These are phyloP conservation scores for Muscicapa striata DNA, from an alignment of 2,797 vertebrate species.

Conservation along the genomic window DNA sequence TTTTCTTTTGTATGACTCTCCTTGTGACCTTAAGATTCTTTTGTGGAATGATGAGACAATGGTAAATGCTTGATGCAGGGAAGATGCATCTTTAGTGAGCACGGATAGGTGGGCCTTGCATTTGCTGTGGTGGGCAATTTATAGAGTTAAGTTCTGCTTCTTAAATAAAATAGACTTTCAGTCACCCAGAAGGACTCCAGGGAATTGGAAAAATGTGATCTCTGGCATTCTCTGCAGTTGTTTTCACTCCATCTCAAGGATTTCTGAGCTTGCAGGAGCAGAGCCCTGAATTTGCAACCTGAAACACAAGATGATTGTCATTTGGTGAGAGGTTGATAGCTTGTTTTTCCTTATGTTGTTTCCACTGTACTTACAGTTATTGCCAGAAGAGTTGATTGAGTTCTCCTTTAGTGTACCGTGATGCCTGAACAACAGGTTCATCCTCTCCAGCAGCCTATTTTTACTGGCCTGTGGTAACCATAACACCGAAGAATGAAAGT, in stretches of 20 bases:
- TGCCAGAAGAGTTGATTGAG: background rate
- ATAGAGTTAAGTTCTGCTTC: background rate
- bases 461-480: background rate
- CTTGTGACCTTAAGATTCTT: background rate
- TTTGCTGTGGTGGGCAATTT: background rate
- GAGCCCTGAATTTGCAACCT: background rate
- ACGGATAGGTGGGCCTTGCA: background rate
- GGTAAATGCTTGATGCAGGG: background rate
- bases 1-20: background rate
- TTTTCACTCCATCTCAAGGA: background rate
- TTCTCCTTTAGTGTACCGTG: background rate
- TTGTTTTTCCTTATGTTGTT: background rate
- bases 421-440: background rate
- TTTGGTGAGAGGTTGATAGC: background rate
- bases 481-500: conserved; percentile 11
- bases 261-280: background rate
- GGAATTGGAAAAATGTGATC: background rate
- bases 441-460: background rate
- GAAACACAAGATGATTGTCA: background rate
- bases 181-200: background rate
- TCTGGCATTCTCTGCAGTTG: background rate
- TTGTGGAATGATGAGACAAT: background rate
- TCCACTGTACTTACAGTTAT: background rate
- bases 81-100: background rate
- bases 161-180: background rate